Percentiles rank a stretch among this genome's conserved stretches.
Evolutionary conservation across 35 echinoderm and acorn worm genomes (phyloP).

Genomic region (Lytechinus variegatus): DNA sequence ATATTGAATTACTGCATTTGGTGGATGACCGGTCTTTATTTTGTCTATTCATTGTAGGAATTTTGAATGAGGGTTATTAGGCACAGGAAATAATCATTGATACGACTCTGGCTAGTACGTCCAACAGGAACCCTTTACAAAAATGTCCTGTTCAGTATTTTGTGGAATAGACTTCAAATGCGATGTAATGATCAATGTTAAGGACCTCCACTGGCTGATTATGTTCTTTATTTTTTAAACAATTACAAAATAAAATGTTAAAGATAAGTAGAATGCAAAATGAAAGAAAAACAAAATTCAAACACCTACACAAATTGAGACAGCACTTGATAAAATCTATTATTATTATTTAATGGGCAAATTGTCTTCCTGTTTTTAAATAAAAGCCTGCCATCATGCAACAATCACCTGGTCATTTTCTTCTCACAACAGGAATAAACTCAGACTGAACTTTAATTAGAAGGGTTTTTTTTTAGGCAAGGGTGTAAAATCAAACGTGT

Average conservation of each 20-base stretch:
- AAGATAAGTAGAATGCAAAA: not conserved
- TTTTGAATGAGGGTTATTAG: too few relatives aligned
- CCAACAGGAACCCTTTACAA: too few relatives aligned
- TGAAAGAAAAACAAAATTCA: not conserved
- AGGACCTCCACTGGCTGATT: too few relatives aligned
- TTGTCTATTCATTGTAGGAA: not conserved
- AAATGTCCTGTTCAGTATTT: too few relatives aligned
- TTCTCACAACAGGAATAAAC: not conserved
- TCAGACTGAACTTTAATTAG: not conserved
- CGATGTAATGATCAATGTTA: too few relatives aligned
- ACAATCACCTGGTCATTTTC: not conserved
- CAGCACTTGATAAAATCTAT: not conserved
- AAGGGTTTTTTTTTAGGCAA: too few relatives aligned
- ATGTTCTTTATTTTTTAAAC: too few relatives aligned
- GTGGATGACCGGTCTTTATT: not conserved
- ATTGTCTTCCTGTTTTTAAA: not conserved
- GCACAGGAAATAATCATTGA: too few relatives aligned
- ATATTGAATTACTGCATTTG: not conserved
- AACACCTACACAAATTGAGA: not conserved
- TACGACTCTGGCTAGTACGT: too few relatives aligned
- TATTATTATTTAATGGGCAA: not conserved
- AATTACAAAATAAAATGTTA: too few relatives aligned
- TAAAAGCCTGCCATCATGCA: not conserved
- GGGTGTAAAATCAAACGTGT: too few relatives aligned
- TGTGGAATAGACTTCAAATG: too few relatives aligned